Base-by-base conservation (phyloP, 2,797 vertebrate genomes). In the Threskiornis aethiopicus region DNA sequence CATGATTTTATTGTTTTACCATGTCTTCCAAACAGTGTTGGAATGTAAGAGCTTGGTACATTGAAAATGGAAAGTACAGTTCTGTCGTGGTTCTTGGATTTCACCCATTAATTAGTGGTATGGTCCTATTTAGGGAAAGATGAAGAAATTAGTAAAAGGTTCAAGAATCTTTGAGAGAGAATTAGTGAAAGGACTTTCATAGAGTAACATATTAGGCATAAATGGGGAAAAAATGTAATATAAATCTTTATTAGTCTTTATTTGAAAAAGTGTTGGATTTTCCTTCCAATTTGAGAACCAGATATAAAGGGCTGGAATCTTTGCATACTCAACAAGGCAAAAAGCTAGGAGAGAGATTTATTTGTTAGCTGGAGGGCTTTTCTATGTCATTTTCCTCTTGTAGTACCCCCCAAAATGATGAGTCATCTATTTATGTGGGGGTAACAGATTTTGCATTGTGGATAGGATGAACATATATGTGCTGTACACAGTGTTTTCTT, bases 341-440 rank as follows among this genome's bases (percentile, higher is more conserved):
- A 39, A 84, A 80, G 2, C 18, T 85, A 44, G 47, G 28, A 84
- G 28, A 39, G 33, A 70, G 8, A 61, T 39, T 31, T 49, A 22
- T 67, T 35, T 55, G 18, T 35, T 84, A 87, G 8, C 22, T 77
- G 25, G 12, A 72, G 26, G 42, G 16, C 1, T 84, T 94, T 69
- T 84, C 14, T 59, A 4, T 62, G 54, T 72, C 0, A 14, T 72
- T 93, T 84, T 69, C 16, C 4, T 82, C 21, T 86, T 65, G 12
- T 76, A 47, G 16, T 28, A 5, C 6, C 22, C 14, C 10, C 11
- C 0, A 1, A 16, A 54, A 35, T 41, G 12, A 18, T 28, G 10
- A 62, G 7, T 76, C 11, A 29, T 61, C 16, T 59, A 3, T 69
- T 80, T 44, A 35, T 58, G 28, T 76, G 31, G n/a, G 20, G 2